Conservation (phyloP, 2,797 vertebrate genomes). For the Leptodactylus fallax region DNA sequence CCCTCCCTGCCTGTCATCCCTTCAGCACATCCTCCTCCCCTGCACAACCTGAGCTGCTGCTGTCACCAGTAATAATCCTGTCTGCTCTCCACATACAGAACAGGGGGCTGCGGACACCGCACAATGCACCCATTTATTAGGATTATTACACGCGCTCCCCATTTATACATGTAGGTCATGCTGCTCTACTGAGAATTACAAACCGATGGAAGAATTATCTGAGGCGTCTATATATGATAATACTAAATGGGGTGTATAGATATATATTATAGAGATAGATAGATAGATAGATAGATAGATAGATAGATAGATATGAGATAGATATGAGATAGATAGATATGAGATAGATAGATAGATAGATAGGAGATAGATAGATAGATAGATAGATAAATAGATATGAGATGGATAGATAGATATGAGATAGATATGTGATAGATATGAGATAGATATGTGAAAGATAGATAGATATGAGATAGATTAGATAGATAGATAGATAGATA, state of each 20-base stretch:
- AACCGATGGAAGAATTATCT: slow-evolving; percentile 75
- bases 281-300: slow-evolving; percentile 13
- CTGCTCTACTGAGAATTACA: slow-evolving; percentile 76
- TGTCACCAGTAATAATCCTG: slow-evolving; percentile 96
- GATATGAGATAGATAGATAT: too few species aligned
- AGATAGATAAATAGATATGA: background rate
- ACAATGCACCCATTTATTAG: slow-evolving; percentile 86
- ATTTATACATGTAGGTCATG: slow-evolving; percentile 78
- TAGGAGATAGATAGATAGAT: background rate
- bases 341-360: background rate
- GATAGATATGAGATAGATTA: background rate
- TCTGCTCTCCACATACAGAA: slow-evolving; percentile 79
- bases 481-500: background rate
- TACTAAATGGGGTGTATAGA: background rate
- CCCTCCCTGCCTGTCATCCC: slow-evolving; percentile 99
- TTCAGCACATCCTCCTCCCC: slow-evolving; percentile 92
- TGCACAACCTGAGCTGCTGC: slow-evolving; percentile 94
- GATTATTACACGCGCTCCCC: slow-evolving; percentile 67
- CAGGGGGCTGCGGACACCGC: slow-evolving; percentile 68
- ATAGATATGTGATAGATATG: background rate
- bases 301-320: slow-evolving; percentile 9
- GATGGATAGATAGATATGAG: slow-evolving; percentile 1
- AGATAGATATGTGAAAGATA: background rate
- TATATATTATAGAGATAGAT: background rate
- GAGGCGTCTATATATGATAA: slow-evolving; percentile 36